Conservation (phyloP, 2,888 invertebrate species). For the Pediacus dermestoides region DNA sequence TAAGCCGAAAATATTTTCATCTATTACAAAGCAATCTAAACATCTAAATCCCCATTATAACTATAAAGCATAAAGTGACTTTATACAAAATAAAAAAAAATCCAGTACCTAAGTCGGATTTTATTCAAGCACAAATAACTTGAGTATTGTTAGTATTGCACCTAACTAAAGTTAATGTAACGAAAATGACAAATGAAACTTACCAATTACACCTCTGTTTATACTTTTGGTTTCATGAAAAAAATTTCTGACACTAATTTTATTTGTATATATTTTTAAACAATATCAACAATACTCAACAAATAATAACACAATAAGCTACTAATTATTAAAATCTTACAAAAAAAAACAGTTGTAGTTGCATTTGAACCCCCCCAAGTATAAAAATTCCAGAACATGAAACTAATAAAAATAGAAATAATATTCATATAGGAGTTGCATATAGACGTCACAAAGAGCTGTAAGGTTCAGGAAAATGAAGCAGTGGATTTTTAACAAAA, state of each 20-base stretch:
- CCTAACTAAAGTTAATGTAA: slow-evolving; percentile 4
- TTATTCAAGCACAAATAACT: slow-evolving; percentile 12
- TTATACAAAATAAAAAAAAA: too few species aligned
- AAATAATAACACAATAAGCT: too few species aligned
- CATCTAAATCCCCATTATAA: too few species aligned
- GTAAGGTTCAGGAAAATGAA: slow-evolving; percentile 44
- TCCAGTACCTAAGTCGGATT: too few species aligned
- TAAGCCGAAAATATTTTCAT: too few species aligned
- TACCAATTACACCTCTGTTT: not conserved
- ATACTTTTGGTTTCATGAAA: not conserved
- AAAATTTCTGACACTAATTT: not conserved
- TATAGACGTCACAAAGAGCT: slow-evolving; percentile 21
- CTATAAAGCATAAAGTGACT: too few species aligned
- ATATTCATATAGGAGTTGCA: too few species aligned
- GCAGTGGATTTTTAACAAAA: slow-evolving; percentile 56
- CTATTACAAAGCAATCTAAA: too few species aligned
- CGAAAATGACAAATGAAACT: not conserved
- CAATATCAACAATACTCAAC: slow-evolving; percentile 45
- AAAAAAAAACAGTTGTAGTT: too few species aligned
- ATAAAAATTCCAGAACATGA: too few species aligned
- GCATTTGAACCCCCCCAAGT: too few species aligned
- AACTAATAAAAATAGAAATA: slow-evolving; percentile 9
- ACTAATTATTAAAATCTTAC: too few species aligned
- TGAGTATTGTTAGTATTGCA: slow-evolving; percentile 48
- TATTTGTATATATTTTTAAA: slow-evolving; percentile 15